Evolutionary conservation across 2,888 invertebrate species (phyloP).

Genomic region (Monoplex corrugatus): DNA sequence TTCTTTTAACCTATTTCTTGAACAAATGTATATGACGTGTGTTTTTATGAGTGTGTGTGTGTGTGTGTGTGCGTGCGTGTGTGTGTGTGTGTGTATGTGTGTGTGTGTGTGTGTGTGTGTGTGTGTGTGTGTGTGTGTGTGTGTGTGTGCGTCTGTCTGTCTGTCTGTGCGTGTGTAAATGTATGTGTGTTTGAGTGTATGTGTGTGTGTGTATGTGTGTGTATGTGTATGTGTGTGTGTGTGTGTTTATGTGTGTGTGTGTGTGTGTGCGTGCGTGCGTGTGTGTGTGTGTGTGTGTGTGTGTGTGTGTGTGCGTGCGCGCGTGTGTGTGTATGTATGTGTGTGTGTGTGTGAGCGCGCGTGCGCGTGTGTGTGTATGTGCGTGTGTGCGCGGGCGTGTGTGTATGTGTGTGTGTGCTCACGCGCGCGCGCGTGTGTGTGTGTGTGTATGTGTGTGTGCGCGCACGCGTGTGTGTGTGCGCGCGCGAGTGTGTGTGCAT

Average conservation of each 20-base stretch:
- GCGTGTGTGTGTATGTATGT: neutral
- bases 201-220: neutral
- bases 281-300: slow-evolving; percentile 22
- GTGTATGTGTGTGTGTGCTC: slow-evolving; percentile 13
- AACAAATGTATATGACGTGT: too few species aligned
- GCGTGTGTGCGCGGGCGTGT: slow-evolving; percentile 4
- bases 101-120: neutral
- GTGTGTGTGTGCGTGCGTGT: too few species aligned
- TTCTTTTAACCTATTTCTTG: too few species aligned
- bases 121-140: neutral
- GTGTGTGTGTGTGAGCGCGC: neutral
- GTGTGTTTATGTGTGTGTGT: too few species aligned
- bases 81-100: too few species aligned
- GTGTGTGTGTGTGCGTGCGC: neutral
- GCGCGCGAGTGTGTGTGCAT: too few species aligned
- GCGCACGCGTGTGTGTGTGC: too few species aligned
- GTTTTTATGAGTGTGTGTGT: too few species aligned
- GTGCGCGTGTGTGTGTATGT: slow-evolving; percentile 12
- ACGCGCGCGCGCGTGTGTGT: too few species aligned
- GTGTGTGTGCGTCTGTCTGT: slow-evolving; percentile 15
- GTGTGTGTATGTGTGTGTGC: too few species aligned
- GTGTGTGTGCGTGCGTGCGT: slow-evolving; percentile 22
- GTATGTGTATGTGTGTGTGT: slow-evolving; percentile 6
- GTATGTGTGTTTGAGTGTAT: neutral
- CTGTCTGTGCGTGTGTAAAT: too few species aligned